A percentile compares a stretch with the other conserved stretches of the same genome.
phyloP scores from a whole-genome alignment of 2,797 vertebrate genomes.

The Lepus oiostolus region DNA sequence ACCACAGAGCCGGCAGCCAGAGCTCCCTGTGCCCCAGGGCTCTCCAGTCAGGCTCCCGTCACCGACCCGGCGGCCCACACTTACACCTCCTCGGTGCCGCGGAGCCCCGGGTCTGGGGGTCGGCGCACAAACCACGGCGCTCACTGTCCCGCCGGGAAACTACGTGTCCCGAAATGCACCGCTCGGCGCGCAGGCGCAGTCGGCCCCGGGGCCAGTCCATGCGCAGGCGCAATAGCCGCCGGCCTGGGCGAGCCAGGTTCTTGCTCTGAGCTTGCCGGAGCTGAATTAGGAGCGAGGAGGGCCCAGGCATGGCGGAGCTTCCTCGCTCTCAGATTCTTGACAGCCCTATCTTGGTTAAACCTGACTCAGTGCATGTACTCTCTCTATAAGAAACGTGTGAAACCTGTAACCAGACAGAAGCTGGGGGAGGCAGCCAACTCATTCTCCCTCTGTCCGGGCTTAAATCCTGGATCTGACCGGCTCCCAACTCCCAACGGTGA shows the following conservation, averaged over 20 bases:
- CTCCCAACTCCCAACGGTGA: too few species aligned
- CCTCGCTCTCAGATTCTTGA: background rate
- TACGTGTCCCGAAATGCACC: conserved; percentile 65
- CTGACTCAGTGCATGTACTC: too few species aligned
- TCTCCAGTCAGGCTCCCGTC: background rate
- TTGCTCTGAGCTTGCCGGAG: too few species aligned
- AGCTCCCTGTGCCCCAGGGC: background rate
- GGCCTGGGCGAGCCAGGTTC: accelerated
- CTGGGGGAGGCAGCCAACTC: too few species aligned
- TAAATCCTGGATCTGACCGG: too few species aligned
- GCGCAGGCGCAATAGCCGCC: background rate
- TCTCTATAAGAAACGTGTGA: too few species aligned
- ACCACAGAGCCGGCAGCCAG: background rate
- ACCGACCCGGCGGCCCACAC: background rate
- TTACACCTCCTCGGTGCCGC: conserved; percentile 35
- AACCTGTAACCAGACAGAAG: too few species aligned
- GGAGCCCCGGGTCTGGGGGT: accelerated
- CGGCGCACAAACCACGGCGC: background rate
- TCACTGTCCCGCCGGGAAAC: background rate
- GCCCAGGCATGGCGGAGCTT: accelerated
- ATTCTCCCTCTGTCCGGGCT: too few species aligned
- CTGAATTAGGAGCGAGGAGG: background rate
- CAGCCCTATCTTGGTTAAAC: too few species aligned
- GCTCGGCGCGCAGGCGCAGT: background rate
- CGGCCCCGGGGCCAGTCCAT: accelerated